phyloP scores from a whole-genome alignment of 2,888 invertebrate genomes.

The Erebia aethiops region DNA sequence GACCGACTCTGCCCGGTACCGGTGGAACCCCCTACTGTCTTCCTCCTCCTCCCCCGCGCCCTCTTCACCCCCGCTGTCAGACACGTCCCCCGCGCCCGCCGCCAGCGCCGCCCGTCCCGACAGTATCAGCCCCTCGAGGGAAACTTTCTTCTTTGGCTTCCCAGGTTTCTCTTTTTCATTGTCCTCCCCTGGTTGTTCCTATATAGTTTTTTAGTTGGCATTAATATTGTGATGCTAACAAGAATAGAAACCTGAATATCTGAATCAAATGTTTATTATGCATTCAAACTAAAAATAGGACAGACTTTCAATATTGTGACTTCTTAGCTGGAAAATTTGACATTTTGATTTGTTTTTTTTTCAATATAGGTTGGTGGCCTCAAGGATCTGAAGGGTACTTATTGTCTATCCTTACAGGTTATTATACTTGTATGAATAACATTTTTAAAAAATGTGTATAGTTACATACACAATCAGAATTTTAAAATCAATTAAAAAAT shows the following conservation, averaged over 20 bases:
- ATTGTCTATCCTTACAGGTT: no score
- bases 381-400: no score
- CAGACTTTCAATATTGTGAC: no score
- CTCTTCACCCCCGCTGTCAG: slow-evolving; percentile 82
- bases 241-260: not conserved
- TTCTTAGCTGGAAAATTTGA: no score
- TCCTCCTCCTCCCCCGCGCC: slow-evolving; percentile 78
- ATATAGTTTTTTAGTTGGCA: slow-evolving; percentile 20
- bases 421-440: no score
- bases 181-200: slow-evolving; percentile 56
- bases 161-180: slow-evolving; percentile 27
- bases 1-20: slow-evolving; percentile 86
- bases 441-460: no score
- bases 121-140: slow-evolving; percentile 85
- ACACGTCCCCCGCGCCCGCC: slow-evolving; percentile 86
- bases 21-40: slow-evolving; percentile 72
- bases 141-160: slow-evolving; percentile 66
- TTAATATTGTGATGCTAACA: not conserved
- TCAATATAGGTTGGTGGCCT: no score
- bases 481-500: no score
- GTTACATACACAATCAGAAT: no score
- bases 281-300: no score
- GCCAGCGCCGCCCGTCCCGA: slow-evolving; percentile 93
- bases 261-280: not conserved
- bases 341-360: no score